Conservation (phyloP, 2,797 vertebrate species). For the Helicolenus hilgendorfi region DNA sequence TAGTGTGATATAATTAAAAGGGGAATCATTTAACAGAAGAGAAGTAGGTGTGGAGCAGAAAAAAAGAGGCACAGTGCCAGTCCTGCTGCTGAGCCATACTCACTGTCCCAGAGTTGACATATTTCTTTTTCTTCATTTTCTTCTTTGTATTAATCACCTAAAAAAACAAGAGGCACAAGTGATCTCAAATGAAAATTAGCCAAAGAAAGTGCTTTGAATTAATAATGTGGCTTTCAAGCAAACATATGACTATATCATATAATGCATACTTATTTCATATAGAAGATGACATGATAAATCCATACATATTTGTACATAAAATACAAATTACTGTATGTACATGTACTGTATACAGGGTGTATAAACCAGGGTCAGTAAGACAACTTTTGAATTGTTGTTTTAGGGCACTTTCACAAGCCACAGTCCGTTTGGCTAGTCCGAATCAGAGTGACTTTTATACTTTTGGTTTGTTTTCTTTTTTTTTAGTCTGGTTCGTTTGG, state of each 20-base stretch:
- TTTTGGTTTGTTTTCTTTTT: too few species aligned
- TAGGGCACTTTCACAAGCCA: too few species aligned
- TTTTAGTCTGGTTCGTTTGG: too few species aligned
- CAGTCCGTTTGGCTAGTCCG: too few species aligned
- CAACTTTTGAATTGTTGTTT: background rate
- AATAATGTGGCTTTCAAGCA: background rate
- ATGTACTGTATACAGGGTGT: background rate
- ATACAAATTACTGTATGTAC: background rate
- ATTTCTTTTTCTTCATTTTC: slow-evolving; percentile 99
- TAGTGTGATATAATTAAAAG: slow-evolving; percentile 41
- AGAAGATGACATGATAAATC: background rate
- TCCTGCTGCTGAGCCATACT: slow-evolving; percentile 73
- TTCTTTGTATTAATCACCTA: slow-evolving; percentile 97
- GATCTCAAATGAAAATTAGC: background rate
- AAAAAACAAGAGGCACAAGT: slow-evolving; percentile 7
- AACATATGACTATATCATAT: background rate
- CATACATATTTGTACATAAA: background rate
- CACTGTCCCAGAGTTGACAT: slow-evolving; percentile 96
- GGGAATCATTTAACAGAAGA: slow-evolving; percentile 12
- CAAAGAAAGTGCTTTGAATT: background rate
- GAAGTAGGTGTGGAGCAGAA: slow-evolving; percentile 3
- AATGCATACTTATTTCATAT: background rate
- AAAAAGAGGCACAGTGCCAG: slow-evolving; percentile 17
- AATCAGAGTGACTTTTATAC: too few species aligned
- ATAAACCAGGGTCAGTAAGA: background rate